phyloP scores from a whole-genome alignment of 2,797 vertebrate species.

The Luscinia luscinia region DNA sequence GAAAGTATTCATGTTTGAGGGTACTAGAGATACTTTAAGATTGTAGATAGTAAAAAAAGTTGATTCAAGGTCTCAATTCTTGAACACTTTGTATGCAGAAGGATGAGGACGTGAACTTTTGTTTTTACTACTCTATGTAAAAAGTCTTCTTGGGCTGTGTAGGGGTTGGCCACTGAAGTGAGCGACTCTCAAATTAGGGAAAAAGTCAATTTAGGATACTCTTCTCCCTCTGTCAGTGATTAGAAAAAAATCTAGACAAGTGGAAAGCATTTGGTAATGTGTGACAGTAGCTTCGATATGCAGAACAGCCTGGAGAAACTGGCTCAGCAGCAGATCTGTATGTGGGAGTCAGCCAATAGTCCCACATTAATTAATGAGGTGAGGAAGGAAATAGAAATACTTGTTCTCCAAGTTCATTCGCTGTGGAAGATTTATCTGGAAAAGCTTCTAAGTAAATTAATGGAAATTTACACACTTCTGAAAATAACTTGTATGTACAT shows the following conservation, averaged over 20 bases:
- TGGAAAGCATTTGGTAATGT: not conserved
- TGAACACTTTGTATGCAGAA: not conserved
- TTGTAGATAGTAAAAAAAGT: not conserved
- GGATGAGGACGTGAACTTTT: not conserved
- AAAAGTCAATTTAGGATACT: not conserved
- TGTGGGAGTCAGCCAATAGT: slow-evolving; percentile 19
- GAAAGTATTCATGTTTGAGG: not conserved
- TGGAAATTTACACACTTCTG: not conserved
- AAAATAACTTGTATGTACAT: not conserved
- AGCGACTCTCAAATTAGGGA: not conserved
- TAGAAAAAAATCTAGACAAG: not conserved
- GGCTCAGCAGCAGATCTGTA: not conserved
- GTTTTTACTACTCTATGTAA: not conserved
- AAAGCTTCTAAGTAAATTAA: slow-evolving; percentile 8
- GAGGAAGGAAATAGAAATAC: slow-evolving; percentile 22
- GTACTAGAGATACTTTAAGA: not conserved
- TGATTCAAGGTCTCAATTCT: not conserved
- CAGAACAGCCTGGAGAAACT: not conserved
- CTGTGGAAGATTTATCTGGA: not conserved
- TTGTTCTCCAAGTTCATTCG: not conserved
- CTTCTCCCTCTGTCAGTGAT: not conserved
- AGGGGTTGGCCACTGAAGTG: not conserved
- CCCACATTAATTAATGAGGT: slow-evolving; percentile 21
- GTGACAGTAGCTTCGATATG: not conserved
- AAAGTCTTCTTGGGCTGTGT: not conserved